Evolutionary conservation across 2,888 invertebrate genomes (phyloP), one percentile per base, ranked within the genome.

Genomic region (Oligia latruncula): DNA sequence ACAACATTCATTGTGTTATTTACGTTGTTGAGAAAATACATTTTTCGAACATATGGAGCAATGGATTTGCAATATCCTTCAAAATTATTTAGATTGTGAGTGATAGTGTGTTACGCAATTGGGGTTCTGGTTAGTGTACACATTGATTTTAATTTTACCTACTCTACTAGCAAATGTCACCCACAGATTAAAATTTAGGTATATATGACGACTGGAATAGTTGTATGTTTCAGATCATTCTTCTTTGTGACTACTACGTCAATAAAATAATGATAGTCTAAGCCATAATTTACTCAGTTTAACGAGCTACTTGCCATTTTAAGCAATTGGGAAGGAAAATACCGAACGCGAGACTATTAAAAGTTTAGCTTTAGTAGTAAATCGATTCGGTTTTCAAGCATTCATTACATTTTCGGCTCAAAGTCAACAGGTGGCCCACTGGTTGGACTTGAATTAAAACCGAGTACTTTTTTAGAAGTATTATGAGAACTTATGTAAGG

Each of bases 401-500:
- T 84, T 82, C 82, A 76, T 74, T 85, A 82, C 78, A 84, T 85
- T 85, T 84, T 85, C 74, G 76, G 49, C 68, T 85, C 71, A 74
- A 79, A 77, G 85, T 74, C 82, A 85, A 85, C 85, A 82, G 79
- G 85, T 85, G 81, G 85, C 20, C 72, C 29, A 76, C 82, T 71
- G 62, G 73, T 77, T 77, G 71, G 58, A 68, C 85, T 85, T 82
- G 78, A 82, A 82, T 82, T 81, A 78, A 75, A 72, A 76, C 58
- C 55, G 66, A 70, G 77, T 77, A 68, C 78, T 77, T 85, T 85
- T 85, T 85, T 82, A 77, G 85, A 77, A 79, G 72, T 85, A 46
- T 73, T 73, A 84, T 43, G 82, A 81, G 76, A 73, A 81, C 77
- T 80, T 87, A 84, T 66, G 60, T 78, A 81, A 76, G 60, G 17